A percentile compares a stretch with the other conserved stretches of the same genome.
phyloP scores from a whole-genome alignment of 2,888 invertebrate species.

The Conomelus anceps region DNA sequence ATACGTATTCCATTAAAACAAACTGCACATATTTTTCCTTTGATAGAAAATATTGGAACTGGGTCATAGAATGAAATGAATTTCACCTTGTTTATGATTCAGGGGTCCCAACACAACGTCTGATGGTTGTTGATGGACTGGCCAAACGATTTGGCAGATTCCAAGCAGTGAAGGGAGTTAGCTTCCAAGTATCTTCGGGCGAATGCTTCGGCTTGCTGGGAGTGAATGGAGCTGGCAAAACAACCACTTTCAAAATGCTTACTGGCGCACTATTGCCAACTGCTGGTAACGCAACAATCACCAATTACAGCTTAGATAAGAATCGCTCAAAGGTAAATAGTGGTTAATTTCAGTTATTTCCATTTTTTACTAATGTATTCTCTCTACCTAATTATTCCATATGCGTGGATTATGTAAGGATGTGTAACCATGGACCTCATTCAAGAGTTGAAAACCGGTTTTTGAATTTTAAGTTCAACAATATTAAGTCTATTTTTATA shows the following conservation, averaged over 20 bases:
- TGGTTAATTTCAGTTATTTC: not conserved
- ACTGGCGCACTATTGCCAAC: constrained; percentile 46
- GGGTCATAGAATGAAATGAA: not conserved
- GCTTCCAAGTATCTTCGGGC: constrained; percentile 54
- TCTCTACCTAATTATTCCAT: not conserved
- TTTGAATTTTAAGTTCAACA: too few relatives aligned
- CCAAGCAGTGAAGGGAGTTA: constrained; percentile 57
- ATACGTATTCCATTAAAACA: too few relatives aligned
- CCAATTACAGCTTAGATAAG: constrained; percentile 36
- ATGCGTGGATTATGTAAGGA: too few relatives aligned
- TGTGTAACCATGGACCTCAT: too few relatives aligned
- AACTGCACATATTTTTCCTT: too few relatives aligned
- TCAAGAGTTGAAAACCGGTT: too few relatives aligned
- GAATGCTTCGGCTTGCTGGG: constrained; percentile 46
- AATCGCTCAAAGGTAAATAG: constrained; percentile 28
- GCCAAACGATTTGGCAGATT: constrained; percentile 52
- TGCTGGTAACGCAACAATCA: constrained; percentile 42
- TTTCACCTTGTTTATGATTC: not conserved
- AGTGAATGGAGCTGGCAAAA: constrained; percentile 51
- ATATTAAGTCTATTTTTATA: too few relatives aligned
- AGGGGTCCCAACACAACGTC: constrained; percentile 27
- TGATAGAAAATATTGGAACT: too few relatives aligned
- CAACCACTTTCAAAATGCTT: constrained; percentile 50
- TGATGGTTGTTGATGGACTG: constrained; percentile 52
- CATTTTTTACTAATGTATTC: too few relatives aligned